phyloP scores from a whole-genome alignment of 92 coral and sea anemone genomes.

The Phymanthus crucifer region DNA sequence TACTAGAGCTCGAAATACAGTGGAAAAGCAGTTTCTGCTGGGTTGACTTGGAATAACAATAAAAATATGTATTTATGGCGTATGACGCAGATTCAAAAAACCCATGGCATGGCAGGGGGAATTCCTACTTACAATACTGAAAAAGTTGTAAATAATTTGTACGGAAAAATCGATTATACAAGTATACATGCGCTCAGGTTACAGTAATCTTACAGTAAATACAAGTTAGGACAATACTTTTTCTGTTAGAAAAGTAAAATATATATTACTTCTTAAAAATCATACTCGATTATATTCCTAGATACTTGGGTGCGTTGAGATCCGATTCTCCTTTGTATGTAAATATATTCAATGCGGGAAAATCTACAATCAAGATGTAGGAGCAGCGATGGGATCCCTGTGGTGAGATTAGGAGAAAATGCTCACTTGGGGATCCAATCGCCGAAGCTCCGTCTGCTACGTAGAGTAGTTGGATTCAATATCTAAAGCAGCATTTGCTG shows the following conservation, averaged over 20 bases:
- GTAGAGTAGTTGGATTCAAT: no score
- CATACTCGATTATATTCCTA: slow-evolving; percentile 22
- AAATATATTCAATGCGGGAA: neutral
- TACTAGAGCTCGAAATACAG: neutral
- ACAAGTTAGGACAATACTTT: slow-evolving; percentile 18
- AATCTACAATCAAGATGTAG: neutral
- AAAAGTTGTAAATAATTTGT: slow-evolving; percentile 23
- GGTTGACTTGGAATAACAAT: slow-evolving; percentile 20
- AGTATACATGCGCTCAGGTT: slow-evolving; percentile 3
- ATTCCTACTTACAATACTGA: slow-evolving; percentile 21
- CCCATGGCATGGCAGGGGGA: neutral
- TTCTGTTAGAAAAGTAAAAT: slow-evolving; percentile 45
- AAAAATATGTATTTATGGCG: slow-evolving; percentile 12
- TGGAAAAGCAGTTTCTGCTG: slow-evolving; percentile 9
- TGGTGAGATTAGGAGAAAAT: neutral
- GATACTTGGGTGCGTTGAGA: neutral
- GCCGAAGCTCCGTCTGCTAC: neutral
- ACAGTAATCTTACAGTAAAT: slow-evolving; percentile 24
- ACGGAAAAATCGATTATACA: slow-evolving; percentile 21
- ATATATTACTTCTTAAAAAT: slow-evolving; percentile 42
- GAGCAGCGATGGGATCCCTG: slow-evolving; percentile 23
- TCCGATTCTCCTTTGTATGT: neutral
- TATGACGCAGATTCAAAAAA: slow-evolving; percentile 7
- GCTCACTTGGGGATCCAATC: neutral
- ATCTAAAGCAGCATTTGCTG: neutral